phyloP scores from a whole-genome alignment of 92 coral and sea anemone genomes.

The Phenganax subtilis region DNA sequence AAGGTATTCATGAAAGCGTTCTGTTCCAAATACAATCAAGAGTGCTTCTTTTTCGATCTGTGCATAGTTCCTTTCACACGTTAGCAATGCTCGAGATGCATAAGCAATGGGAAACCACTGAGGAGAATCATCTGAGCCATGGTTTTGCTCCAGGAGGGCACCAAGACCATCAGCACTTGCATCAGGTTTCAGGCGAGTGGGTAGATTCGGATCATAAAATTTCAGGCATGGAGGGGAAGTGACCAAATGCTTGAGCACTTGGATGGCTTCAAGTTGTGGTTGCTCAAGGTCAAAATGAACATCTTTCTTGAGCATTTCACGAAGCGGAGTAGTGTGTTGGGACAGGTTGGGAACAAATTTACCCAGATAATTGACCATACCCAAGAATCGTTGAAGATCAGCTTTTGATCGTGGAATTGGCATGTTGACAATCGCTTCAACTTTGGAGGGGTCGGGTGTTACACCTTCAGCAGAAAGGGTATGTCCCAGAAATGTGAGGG shows the following conservation, averaged over 20 bases:
- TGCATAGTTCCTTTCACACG: neutral
- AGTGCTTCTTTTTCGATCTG: neutral
- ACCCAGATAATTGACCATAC: neutral
- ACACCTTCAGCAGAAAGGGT: neutral
- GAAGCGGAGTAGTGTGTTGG: neutral
- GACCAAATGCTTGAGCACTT: neutral
- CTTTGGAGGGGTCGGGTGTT: neutral
- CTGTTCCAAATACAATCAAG: neutral
- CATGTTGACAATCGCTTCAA: neutral
- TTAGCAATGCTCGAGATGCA: neutral
- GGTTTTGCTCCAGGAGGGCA: neutral
- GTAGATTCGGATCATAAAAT: neutral
- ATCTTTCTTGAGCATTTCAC: neutral
- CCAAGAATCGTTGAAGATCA: neutral
- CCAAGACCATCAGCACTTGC: slow-evolving; percentile 3
- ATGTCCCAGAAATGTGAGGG: slow-evolving; percentile 2
- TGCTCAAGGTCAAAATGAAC: neutral
- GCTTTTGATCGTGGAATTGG: neutral
- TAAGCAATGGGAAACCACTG: neutral
- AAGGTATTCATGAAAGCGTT: neutral
- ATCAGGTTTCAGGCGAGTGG: neutral
- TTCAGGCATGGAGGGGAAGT: neutral
- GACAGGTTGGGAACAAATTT: neutral
- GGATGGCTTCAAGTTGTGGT: neutral
- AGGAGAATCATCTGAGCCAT: neutral